phyloP scores from a whole-genome alignment of 2,797 vertebrate species.

The Sardinella longiceps region DNA sequence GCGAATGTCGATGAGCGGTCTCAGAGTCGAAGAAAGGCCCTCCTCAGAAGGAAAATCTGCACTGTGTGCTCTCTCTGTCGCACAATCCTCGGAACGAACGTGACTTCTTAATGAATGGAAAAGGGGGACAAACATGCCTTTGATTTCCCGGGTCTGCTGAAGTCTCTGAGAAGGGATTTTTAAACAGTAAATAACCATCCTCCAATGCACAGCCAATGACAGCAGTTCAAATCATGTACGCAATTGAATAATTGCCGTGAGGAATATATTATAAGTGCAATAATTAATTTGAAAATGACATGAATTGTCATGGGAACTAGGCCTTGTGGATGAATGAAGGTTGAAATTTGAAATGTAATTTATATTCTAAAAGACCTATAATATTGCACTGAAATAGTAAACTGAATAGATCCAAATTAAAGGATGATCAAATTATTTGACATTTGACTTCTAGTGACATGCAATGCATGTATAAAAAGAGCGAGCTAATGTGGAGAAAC shows the following conservation, averaged over 20 bases:
- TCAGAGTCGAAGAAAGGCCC: constrained; percentile 71
- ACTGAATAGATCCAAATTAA: neutral
- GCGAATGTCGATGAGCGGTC: constrained; percentile 81
- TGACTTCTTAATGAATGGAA: constrained; percentile 70
- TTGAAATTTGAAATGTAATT: constrained; percentile 8
- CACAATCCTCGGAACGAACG: constrained; percentile 66
- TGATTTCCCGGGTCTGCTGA: constrained; percentile 62
- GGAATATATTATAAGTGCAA: constrained; percentile 14
- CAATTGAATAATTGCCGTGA: constrained; percentile 8
- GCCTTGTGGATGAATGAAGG: neutral
- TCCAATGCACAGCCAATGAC: constrained; percentile 5
- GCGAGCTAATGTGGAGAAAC: neutral
- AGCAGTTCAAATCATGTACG: neutral
- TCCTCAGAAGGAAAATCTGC: constrained; percentile 73
- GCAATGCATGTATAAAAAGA: too few species aligned
- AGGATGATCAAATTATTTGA: neutral
- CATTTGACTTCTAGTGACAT: too few species aligned
- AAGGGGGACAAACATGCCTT: constrained; percentile 73
- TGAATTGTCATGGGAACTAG: neutral
- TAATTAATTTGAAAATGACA: constrained; percentile 24
- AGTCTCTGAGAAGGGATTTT: constrained; percentile 46
- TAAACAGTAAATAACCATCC: constrained; percentile 22
- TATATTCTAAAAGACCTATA: neutral
- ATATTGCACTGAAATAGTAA: neutral
- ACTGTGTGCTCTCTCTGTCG: constrained; percentile 77